Conservation (phyloP, 2,888 invertebrate genomes). For the Eueremaeus valkanovi region DNA sequence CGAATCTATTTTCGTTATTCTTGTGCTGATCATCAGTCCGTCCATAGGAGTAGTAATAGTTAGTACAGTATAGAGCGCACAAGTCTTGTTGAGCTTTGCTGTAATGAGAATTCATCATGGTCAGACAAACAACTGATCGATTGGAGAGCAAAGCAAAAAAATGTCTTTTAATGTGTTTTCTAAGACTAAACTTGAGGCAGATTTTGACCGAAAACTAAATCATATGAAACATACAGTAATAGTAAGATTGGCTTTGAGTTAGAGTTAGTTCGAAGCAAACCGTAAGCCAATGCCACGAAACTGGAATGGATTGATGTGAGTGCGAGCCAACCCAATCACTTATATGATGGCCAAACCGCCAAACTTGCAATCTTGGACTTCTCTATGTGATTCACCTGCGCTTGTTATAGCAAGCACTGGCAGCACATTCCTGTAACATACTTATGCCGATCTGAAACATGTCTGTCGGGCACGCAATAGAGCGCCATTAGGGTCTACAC, state of each 20-base stretch:
- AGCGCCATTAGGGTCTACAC: too few relatives aligned
- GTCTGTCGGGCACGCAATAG: slow-evolving; percentile 20
- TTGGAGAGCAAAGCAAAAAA: background rate
- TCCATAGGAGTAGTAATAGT: background rate
- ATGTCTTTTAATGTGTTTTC: background rate
- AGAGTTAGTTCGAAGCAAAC: too few relatives aligned
- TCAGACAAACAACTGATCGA: too few relatives aligned
- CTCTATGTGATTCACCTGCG: background rate
- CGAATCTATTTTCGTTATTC: background rate
- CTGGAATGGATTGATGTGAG: background rate
- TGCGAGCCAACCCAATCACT: background rate
- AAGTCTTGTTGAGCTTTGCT: background rate
- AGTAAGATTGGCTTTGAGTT: background rate
- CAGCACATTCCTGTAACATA: background rate
- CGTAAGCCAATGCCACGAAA: too few relatives aligned
- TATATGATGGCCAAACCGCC: background rate
- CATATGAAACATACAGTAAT: background rate
- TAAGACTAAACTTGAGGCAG: background rate
- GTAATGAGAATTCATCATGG: background rate
- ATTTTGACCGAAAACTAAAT: background rate
- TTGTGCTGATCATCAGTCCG: background rate
- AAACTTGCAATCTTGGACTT: background rate
- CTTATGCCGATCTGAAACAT: background rate
- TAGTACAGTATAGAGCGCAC: background rate
- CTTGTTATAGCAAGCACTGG: background rate